Conservation (phyloP, 1,140 invertebrate species). For the Palaemon carinicauda region DNA sequence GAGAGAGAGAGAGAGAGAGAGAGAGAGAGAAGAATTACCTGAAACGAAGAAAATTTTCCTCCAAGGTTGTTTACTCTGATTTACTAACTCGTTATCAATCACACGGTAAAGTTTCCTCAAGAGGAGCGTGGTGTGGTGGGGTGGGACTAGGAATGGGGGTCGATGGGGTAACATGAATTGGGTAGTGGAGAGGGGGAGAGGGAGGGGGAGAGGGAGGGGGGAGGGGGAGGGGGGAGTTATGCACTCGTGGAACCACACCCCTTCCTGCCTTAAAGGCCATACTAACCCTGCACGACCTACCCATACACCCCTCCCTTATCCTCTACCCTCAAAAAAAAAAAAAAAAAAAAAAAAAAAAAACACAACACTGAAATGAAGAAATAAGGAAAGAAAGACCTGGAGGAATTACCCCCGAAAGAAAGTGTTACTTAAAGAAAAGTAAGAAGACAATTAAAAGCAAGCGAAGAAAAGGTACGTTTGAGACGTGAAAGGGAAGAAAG, state of each 20-base stretch:
- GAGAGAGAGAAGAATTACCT: background rate
- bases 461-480: background rate
- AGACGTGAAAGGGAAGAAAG: no score
- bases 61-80: constrained; percentile 15
- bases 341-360: no score
- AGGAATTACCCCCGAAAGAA: no score
- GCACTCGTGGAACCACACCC: background rate
- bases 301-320: no score
- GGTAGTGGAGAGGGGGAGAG: background rate
- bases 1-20: background rate
- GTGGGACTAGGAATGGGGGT: background rate
- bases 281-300: background rate
- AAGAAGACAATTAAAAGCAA: background rate
- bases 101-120: background rate
- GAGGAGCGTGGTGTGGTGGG: background rate
- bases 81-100: constrained; percentile 36
- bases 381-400: no score
- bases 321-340: no score
- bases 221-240: background rate
- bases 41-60: constrained; percentile 5
- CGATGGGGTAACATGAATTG: no score
- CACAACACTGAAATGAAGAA: no score
- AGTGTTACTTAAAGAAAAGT: no score
- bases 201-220: background rate
- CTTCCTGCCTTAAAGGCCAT: background rate